These are phyloP conservation scores for Microtus montanus DNA, from an alignment of 2,113 vertebrate genomes.

Conservation along the genomic window DNA sequence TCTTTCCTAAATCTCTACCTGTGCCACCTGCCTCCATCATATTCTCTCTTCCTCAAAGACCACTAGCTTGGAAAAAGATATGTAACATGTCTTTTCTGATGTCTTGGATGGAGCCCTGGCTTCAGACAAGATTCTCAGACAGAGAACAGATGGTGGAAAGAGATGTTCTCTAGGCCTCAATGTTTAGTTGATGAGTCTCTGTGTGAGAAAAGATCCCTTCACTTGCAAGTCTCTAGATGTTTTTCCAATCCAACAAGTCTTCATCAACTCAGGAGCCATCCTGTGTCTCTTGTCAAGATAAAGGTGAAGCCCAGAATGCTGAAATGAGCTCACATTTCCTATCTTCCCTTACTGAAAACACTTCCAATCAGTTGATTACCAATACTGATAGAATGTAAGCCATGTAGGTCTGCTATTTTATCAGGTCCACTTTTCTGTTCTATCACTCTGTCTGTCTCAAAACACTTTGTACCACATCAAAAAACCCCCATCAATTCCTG, in stretches of 20 bases:
- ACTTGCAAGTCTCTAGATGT: background rate
- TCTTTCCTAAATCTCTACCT: background rate
- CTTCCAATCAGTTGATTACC: background rate
- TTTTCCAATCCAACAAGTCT: accelerated
- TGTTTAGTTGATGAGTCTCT: background rate
- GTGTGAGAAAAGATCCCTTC: background rate
- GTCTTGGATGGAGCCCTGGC: background rate
- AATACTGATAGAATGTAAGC: background rate
- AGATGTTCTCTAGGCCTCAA: background rate
- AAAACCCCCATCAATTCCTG: background rate
- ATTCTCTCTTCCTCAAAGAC: background rate
- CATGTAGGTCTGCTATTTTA: background rate
- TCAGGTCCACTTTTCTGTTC: background rate
- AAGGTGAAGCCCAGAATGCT: background rate
- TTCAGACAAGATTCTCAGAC: background rate
- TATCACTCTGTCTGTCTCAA: background rate
- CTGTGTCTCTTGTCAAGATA: background rate
- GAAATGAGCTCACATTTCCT: background rate
- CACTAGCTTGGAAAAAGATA: background rate
- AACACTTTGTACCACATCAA: background rate
- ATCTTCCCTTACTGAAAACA: background rate
- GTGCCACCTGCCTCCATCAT: accelerated
- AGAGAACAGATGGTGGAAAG: background rate
- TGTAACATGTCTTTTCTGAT: background rate
- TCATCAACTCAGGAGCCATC: background rate